phyloP scores from a whole-genome alignment of 35 echinoderm and acorn worm genomes.

The Heliocidaris tuberculata region DNA sequence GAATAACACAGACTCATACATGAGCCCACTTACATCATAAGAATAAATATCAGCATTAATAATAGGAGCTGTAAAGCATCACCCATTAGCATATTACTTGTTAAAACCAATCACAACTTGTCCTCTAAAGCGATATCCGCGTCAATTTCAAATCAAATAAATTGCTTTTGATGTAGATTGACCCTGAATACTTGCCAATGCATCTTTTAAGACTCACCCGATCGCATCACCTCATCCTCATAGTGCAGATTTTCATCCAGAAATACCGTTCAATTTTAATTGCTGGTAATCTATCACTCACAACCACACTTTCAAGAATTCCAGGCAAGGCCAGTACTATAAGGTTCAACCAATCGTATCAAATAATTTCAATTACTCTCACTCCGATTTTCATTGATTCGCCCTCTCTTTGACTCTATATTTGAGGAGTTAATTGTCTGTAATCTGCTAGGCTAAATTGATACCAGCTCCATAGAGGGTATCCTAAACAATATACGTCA shows the following conservation, averaged over 20 bases:
- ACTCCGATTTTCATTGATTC: slow-evolving; percentile 24
- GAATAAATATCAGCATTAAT: neutral
- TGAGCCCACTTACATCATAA: neutral
- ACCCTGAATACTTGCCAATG: slow-evolving; percentile 15
- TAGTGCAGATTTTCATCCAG: neutral
- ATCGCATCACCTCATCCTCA: neutral
- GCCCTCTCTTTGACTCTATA: neutral
- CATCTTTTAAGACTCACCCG: neutral
- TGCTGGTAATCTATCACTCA: slow-evolving; percentile 24
- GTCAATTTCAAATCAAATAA: slow-evolving; percentile 32
- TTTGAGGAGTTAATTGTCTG: slow-evolving; percentile 39
- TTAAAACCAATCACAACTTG: slow-evolving; percentile 38
- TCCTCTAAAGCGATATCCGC: neutral
- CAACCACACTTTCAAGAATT: slow-evolving; percentile 20
- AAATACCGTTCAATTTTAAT: slow-evolving; percentile 24
- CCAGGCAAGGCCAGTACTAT: neutral
- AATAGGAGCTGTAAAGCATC: neutral
- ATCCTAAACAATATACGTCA: neutral
- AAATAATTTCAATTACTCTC: slow-evolving; percentile 28
- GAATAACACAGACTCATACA: neutral
- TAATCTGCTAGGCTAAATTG: slow-evolving; percentile 24
- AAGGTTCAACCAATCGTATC: neutral
- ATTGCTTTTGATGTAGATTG: neutral
- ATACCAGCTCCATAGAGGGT: slow-evolving; percentile 15
- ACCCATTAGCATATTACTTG: slow-evolving; percentile 47